Conservation (phyloP, 2,113 vertebrate genomes). For the Trematomus loennbergii region DNA sequence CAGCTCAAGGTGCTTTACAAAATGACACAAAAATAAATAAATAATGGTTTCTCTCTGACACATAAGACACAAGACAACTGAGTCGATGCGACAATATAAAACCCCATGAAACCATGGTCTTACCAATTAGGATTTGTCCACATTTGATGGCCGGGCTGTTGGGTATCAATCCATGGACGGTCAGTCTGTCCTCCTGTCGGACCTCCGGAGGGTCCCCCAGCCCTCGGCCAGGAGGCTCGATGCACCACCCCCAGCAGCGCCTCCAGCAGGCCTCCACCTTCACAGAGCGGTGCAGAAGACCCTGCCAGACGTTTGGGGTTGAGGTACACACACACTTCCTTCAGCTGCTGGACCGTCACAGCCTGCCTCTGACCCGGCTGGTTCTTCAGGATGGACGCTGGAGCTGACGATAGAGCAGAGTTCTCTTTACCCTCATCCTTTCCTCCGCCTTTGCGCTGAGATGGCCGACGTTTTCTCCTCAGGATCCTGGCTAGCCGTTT, state of each 20-base stretch:
- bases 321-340: slow-evolving; percentile 91
- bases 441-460: slow-evolving; percentile 73
- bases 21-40: no score
- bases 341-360: slow-evolving; percentile 84
- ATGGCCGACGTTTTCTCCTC: slow-evolving; percentile 84
- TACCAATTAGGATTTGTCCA: slow-evolving; percentile 92
- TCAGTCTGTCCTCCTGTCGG: slow-evolving; percentile 84
- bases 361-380: slow-evolving; percentile 82
- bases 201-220: slow-evolving; percentile 60
- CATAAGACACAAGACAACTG: no score
- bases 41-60: no score
- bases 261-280: slow-evolving; percentile 87
- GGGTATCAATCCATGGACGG: slow-evolving; percentile 90
- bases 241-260: slow-evolving; percentile 92
- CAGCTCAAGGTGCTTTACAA: no score
- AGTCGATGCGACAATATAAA: no score
- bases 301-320: slow-evolving; percentile 89
- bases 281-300: slow-evolving; percentile 68
- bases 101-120: slow-evolving; percentile 64
- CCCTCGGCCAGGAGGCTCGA: slow-evolving; percentile 83
- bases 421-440: slow-evolving; percentile 55
- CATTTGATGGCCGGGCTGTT: slow-evolving; percentile 92
- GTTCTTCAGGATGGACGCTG: slow-evolving; percentile 92
- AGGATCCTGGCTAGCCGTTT: slow-evolving; percentile 90
- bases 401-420: no score